Base-by-base conservation (phyloP, 2,888 invertebrate species). In the Sinohyriopsis cumingii region DNA sequence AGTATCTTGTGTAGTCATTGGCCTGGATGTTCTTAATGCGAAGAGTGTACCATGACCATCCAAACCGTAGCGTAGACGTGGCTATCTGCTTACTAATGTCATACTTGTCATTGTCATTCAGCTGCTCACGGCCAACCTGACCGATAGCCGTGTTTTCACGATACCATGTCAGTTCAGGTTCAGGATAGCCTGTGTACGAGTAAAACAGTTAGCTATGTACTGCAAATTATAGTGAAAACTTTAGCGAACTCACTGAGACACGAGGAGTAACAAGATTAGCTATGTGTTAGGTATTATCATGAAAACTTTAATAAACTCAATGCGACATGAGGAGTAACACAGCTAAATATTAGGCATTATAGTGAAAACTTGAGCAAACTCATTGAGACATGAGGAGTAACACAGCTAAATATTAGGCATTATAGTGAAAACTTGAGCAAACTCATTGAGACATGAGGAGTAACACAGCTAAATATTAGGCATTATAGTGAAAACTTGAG, bases 11-110 rank as follows among this genome's bases (percentile, higher is more conserved):
- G 75, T 81, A 87, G 71, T 88, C 87, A 65, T 87, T 86, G 15
- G 87, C 87, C 68, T 84, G 83, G 3, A 89, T 86, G 65, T 88
- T 88, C 65, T 85, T 87, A 20, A 89, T 85, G 55, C 83, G 81
- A n/a, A 89, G 76, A 55, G 87, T 85, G 72, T 87, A 87, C 89
- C 89, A 89, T 25, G 82, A 75, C 65, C 88, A 86, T 22, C 83
- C 82, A 56, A 84, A 77, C 53, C 77, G 72, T 9, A 88, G 67
- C 19, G 79, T 81, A 7, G 84, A 82, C 20, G 77, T 79, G 22
- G 75, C 73, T 55, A 76, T 76, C 78, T 86, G 82, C 64, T 87
- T 84, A 68, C 85, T 86, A 66, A 88, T 84, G 67, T 83, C 82
- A 71, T 84, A 87, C 68, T 85, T 84, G 71, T 87, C 87, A 69